A percentile compares a stretch with the other conserved stretches of the same genome.
These are phyloP conservation scores for Artibeus jamaicensis DNA, from an alignment of 2,797 vertebrate species.

Conservation along the genomic window DNA sequence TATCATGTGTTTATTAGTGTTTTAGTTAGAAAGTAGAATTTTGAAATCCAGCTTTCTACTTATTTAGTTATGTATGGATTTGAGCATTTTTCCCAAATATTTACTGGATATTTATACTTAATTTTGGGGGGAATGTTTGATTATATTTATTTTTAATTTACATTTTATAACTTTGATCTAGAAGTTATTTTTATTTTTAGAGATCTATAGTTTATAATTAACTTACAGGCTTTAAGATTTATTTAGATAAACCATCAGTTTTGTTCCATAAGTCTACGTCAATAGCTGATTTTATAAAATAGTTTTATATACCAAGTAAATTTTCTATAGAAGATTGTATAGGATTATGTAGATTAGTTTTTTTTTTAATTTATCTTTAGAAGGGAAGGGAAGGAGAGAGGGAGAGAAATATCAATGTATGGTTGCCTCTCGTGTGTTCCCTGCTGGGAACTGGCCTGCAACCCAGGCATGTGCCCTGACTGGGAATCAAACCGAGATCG, in stretches of 20 bases:
- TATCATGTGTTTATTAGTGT: not conserved
- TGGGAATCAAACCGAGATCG: too few relatives aligned
- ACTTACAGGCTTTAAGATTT: not conserved
- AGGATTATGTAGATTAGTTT: not conserved
- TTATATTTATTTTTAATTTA: not conserved
- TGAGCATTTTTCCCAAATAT: not conserved
- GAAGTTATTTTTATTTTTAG: constrained; percentile 18
- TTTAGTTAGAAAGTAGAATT: not conserved
- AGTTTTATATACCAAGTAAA: not conserved
- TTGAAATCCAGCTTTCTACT: not conserved
- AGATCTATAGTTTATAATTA: not conserved
- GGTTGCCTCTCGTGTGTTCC: too few relatives aligned
- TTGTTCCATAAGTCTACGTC: not conserved
- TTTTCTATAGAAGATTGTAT: not conserved
- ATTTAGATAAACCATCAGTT: not conserved
- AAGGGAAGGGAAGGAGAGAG: too few relatives aligned
- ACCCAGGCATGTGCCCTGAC: too few relatives aligned
- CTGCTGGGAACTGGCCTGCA: too few relatives aligned
- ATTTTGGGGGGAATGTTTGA: not conserved
- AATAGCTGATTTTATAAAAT: not conserved
- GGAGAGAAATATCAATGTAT: too few relatives aligned
- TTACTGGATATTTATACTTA: not conserved
- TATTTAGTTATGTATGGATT: not conserved
- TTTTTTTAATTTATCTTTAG: too few relatives aligned
- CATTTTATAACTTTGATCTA: not conserved